Base-by-base conservation (phyloP, 2,797 vertebrate genomes). In the Selene dorsalis region DNA sequence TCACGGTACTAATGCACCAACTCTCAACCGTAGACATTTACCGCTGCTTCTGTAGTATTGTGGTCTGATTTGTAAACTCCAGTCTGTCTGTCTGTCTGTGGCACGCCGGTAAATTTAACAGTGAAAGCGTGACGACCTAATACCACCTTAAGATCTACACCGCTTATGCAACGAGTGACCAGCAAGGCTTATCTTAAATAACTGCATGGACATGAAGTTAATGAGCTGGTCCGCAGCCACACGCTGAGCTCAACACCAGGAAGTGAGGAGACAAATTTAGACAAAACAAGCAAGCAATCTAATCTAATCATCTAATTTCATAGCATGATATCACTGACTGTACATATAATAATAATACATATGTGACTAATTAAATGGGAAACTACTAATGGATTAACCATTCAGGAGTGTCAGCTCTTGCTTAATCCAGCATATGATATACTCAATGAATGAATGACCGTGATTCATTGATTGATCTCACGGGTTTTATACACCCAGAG, bases 1-100 rank as follows among this genome's bases (percentile, higher is more conserved):
- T n/a, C 55, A 9, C 30, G 43, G 45, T 48, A 55, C 62, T 35
- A 63, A 74, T 43, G 75, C 59, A 82, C 35, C 28, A 39, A 18
- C 50, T 2, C 7, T 2, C 7, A 24, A 73, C 28, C 35, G 26
- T 32, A 73, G 11, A 69, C 28, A 28, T 30, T 3, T 50, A 58
- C 56, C 20, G 26, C 47, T 30, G 30, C 5, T 17, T 59, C 47
- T 32, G 50, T 32, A 26, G 43, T 32, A 58, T n/a, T 62, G 47
- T 22, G 48, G 14, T 60, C 14, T 48, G 30, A 69, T 52, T 6
- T 63, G 11, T 55, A 39, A 6, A 66, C n/a, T 4, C 3, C 16
- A 60, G 39, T 73, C 30, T 20, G 32, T 6, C 6, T 12, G 9
- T 35, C 32, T n/a, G 6, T 45, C 48, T 12, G 41, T 14, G 22